A percentile compares a stretch with the other conserved stretches of the same genome.
phyloP scores from a whole-genome alignment of 1,140 invertebrate species.

The Pachypeltis micranthus region DNA sequence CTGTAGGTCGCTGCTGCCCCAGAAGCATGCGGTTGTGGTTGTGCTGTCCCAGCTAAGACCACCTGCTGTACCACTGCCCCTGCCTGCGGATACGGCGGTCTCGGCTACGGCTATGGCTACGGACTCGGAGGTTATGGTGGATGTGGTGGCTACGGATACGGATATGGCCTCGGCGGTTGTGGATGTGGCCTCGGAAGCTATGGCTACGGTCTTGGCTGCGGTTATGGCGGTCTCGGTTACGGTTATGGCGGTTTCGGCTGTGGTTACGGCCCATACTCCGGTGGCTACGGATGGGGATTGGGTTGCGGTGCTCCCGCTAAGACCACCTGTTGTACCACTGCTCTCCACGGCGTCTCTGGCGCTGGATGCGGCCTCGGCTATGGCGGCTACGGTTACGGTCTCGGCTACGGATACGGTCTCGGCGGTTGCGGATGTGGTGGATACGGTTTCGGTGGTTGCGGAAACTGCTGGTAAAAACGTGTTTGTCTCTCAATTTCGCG shows the following conservation, averaged over 20 bases:
- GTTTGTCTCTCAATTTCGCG: too few species aligned
- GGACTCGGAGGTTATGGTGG: neutral
- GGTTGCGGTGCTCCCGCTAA: neutral
- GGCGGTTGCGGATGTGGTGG: neutral
- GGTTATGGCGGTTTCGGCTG: neutral
- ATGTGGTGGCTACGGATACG: neutral
- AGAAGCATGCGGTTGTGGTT: neutral
- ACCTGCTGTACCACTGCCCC: neutral
- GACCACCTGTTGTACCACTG: neutral
- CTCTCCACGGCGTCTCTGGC: neutral
- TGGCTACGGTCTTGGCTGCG: neutral
- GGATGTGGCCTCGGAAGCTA: neutral
- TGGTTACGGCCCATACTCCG: neutral
- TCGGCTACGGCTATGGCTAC: neutral
- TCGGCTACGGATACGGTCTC: neutral
- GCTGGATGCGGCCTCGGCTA: neutral
- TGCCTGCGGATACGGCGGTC: neutral
- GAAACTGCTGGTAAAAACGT: too few species aligned
- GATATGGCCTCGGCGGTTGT: neutral
- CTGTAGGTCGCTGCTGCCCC: neutral
- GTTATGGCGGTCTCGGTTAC: neutral
- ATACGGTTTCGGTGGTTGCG: neutral
- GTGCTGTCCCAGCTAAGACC: neutral
- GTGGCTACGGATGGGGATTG: neutral
- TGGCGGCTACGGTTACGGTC: neutral